Evolutionary conservation across 2,888 invertebrate genomes (phyloP).

Genomic region (Eueremaeus valkanovi): DNA sequence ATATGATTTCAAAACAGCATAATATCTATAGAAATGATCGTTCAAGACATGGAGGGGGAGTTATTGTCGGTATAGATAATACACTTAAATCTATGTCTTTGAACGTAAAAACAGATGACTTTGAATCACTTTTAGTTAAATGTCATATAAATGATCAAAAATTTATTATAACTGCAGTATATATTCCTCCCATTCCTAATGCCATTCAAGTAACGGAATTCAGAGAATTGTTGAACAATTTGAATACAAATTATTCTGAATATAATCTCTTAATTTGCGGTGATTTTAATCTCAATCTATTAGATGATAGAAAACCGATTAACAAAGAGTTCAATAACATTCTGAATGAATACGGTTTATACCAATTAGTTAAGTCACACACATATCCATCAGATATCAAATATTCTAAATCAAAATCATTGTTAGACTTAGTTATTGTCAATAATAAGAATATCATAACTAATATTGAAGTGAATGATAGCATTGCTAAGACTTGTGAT

Average conservation of each 20-base stretch:
- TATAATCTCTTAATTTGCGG: background rate
- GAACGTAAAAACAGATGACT: background rate
- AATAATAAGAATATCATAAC: background rate
- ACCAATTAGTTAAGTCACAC: background rate
- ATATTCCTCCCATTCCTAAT: background rate
- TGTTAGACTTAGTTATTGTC: background rate
- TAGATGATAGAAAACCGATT: background rate
- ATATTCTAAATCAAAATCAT: background rate
- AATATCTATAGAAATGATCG: conserved; percentile 1
- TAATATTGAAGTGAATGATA: background rate
- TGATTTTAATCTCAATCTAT: conserved; percentile 7
- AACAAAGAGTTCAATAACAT: background rate
- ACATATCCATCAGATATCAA: background rate
- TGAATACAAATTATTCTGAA: background rate
- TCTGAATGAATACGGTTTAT: background rate
- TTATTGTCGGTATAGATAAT: background rate
- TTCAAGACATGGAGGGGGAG: background rate
- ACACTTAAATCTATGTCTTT: background rate
- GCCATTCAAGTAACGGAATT: background rate
- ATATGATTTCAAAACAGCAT: background rate
- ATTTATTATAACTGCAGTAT: background rate
- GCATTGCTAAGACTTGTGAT: background rate
- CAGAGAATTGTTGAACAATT: background rate
- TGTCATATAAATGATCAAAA: background rate
- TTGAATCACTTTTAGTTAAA: background rate